Evolutionary conservation across 53 echinoderm and acorn worm species (phyloP).

Genomic region (Zoroaster sp.): DNA sequence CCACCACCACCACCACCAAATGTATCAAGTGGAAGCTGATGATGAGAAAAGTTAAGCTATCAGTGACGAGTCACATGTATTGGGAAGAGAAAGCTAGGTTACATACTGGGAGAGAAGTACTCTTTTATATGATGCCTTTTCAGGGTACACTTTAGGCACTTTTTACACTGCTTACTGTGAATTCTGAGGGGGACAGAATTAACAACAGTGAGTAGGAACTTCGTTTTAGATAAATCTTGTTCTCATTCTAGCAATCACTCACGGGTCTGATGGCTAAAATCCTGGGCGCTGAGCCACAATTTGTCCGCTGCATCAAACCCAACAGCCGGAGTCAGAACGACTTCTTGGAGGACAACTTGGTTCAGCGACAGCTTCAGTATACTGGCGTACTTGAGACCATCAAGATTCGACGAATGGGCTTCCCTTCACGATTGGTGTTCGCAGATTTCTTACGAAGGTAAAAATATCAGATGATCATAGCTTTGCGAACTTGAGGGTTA

Average conservation of each 20-base stretch:
- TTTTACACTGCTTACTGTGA: too few relatives aligned
- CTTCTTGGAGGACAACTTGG: conserved; percentile 70
- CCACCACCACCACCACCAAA: too few relatives aligned
- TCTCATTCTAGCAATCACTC: conserved; percentile 63
- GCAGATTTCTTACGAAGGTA: conserved; percentile 89
- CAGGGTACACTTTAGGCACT: too few relatives aligned
- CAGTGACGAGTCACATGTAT: too few relatives aligned
- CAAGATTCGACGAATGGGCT: conserved; percentile 83
- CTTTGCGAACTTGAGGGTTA: too few relatives aligned
- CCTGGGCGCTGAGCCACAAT: conserved; percentile 87
- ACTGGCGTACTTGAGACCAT: conserved; percentile 95
- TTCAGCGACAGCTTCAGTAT: conserved; percentile 83
- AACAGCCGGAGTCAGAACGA: conserved; percentile 72
- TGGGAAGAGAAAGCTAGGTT: too few relatives aligned
- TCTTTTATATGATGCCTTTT: too few relatives aligned
- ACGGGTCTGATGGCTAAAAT: conserved; percentile 94
- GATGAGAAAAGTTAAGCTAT: too few relatives aligned
- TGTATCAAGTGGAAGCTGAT: too few relatives aligned
- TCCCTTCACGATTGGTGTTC: conserved; percentile 71
- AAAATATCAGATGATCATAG: too few relatives aligned
- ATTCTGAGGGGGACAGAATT: too few relatives aligned
- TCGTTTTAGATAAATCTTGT: not conserved
- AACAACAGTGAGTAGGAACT: not conserved
- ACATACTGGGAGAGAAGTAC: too few relatives aligned
- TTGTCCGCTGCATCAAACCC: conserved; percentile 93